Evolutionary conservation across 1,140 invertebrate genomes (phyloP).

Genomic region (Trachelipus rathkii): DNA sequence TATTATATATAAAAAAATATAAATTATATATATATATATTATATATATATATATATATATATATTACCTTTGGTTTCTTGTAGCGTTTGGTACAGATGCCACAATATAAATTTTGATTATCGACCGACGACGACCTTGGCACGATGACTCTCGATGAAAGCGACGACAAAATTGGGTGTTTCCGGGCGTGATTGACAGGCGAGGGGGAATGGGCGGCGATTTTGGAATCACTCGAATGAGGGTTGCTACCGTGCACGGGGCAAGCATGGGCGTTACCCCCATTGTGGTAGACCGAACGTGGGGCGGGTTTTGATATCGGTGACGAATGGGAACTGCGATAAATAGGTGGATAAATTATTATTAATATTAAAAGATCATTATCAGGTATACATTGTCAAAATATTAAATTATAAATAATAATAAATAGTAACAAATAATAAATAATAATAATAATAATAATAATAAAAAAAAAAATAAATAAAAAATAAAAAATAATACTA

Average conservation of each 20-base stretch:
- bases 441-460: too few relatives aligned
- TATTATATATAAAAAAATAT: too few relatives aligned
- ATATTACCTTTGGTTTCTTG: conserved; percentile 40
- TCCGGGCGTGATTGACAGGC: conserved; percentile 19
- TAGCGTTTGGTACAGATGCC: conserved; percentile 36
- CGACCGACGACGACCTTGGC: conserved; percentile 31
- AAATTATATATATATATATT: too few relatives aligned
- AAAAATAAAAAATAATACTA: too few relatives aligned
- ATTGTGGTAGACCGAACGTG: background rate
- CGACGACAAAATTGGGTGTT: conserved; percentile 12
- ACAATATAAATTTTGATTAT: conserved; percentile 35
- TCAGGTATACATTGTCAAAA: too few relatives aligned
- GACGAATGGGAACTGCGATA: conserved; percentile 2
- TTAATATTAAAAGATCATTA: too few relatives aligned
- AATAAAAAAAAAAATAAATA: too few relatives aligned
- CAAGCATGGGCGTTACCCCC: background rate
- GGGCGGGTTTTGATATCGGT: background rate
- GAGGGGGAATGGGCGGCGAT: conserved; percentile 6
- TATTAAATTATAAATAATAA: too few relatives aligned
- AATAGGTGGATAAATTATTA: too few relatives aligned
- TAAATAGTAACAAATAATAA: too few relatives aligned
- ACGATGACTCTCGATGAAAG: conserved; percentile 21
- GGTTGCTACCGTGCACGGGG: conserved; percentile 23
- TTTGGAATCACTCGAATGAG: background rate
- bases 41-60: too few relatives aligned